Evolutionary conservation across 2,797 vertebrate genomes (phyloP).

Genomic region (Onychomys arenicola): DNA sequence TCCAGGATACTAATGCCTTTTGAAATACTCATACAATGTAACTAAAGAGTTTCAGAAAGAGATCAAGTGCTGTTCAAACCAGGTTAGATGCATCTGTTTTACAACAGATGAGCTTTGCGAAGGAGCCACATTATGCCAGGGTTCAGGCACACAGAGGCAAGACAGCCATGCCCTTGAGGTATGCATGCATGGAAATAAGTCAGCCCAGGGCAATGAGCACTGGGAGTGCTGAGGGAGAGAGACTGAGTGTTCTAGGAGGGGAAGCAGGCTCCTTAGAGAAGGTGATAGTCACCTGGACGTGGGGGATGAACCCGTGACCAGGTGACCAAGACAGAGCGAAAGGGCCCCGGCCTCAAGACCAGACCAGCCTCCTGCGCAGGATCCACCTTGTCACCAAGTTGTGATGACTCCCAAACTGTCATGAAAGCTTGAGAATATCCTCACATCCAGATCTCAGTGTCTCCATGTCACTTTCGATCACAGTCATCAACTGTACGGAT

Average conservation of each 20-base stretch:
- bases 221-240: background rate
- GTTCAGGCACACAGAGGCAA: background rate
- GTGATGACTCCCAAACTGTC: background rate
- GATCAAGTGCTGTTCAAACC: background rate
- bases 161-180: background rate
- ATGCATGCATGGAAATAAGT: background rate
- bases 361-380: background rate
- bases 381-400: background rate
- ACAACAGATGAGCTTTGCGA: background rate
- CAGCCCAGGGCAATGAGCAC: background rate
- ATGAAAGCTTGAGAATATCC: background rate
- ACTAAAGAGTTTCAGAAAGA: constrained; percentile 33
- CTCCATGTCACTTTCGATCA: constrained; percentile 56
- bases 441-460: background rate
- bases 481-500: constrained; percentile 98
- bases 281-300: too few species aligned
- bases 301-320: background rate
- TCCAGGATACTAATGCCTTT: background rate
- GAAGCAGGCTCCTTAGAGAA: background rate
- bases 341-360: background rate
- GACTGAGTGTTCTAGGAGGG: background rate
- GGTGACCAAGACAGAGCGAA: background rate
- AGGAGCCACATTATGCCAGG: background rate
- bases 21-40: constrained; percentile 13
- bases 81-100: background rate